Conservation (phyloP, 2,113 vertebrate species). For the Leucopsar rothschildi region DNA sequence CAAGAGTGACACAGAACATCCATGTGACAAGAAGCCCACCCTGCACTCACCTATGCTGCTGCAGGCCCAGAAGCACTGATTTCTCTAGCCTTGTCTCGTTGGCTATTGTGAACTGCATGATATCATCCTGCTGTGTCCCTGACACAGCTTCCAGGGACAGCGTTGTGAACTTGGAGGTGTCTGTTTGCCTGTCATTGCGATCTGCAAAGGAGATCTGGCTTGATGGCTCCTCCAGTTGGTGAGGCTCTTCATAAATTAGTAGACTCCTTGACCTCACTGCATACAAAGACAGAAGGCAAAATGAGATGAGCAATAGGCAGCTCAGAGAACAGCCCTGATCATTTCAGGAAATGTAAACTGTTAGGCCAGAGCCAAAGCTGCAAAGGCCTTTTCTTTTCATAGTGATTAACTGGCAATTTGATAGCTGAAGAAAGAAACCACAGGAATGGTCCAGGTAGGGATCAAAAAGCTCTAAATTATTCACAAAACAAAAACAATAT, state of each 20-base stretch:
- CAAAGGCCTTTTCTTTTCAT: neutral
- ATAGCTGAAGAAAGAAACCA: neutral
- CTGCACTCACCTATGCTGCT: slow-evolving; percentile 75
- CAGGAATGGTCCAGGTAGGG: neutral
- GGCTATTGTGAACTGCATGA: slow-evolving; percentile 76
- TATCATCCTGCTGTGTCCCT: slow-evolving; percentile 41
- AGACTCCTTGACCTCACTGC: slow-evolving; percentile 93
- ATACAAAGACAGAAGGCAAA: neutral
- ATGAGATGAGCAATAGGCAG: neutral
- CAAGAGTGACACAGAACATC: neutral
- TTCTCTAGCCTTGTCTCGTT: slow-evolving; percentile 83
- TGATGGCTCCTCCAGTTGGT: slow-evolving; percentile 77
- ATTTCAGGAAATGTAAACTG: neutral
- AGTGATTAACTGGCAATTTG: neutral
- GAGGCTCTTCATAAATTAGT: slow-evolving; percentile 84
- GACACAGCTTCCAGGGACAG: slow-evolving; percentile 69
- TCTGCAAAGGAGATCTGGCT: slow-evolving; percentile 79
- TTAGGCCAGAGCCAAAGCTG: neutral
- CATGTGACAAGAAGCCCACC: accelerated
- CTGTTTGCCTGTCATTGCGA: slow-evolving; percentile 73
- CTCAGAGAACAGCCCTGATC: neutral
- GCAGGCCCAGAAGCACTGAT: slow-evolving; percentile 82
- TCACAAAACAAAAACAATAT: neutral
- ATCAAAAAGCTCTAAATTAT: neutral
- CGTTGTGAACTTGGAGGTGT: slow-evolving; percentile 76